Evolutionary conservation across 2,888 invertebrate species (phyloP).

Genomic region (Mesodorylaimus sp.): DNA sequence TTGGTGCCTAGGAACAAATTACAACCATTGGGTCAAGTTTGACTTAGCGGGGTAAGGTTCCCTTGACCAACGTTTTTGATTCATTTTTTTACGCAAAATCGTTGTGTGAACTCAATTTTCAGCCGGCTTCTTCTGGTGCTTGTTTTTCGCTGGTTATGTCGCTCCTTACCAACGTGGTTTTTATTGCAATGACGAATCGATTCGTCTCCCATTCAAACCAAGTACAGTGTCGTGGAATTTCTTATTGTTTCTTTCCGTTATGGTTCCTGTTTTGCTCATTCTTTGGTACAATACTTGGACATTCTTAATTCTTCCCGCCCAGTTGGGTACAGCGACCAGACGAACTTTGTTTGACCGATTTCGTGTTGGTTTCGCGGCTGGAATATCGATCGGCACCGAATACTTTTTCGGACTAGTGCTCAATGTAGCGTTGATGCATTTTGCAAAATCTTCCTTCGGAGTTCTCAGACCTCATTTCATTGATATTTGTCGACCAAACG

Average conservation of each 20-base stretch:
- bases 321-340: no score
- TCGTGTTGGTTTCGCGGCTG: no score
- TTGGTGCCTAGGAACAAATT: no score
- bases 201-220: slow-evolving; percentile 59
- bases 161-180: slow-evolving; percentile 49
- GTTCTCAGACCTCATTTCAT: slow-evolving; percentile 83
- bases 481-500: slow-evolving; percentile 55
- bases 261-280: slow-evolving; percentile 16
- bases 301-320: not conserved
- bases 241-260: slow-evolving; percentile 20
- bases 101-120: not conserved
- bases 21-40: no score
- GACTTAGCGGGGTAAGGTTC: no score
- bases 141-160: slow-evolving; percentile 11
- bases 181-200: slow-evolving; percentile 82
- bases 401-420: slow-evolving; percentile 2
- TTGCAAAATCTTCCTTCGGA: slow-evolving; percentile 80
- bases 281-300: not conserved
- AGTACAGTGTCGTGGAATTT: slow-evolving; percentile 30
- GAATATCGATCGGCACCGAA: not conserved
- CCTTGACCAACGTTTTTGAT: no score
- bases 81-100: not conserved
- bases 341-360: no score
- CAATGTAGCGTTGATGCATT: slow-evolving; percentile 47
- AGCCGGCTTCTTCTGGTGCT: not conserved